Evolutionary conservation across 1,140 invertebrate genomes (phyloP), one percentile per base, ranked within the genome.

Genomic region (Aricia agestis): DNA sequence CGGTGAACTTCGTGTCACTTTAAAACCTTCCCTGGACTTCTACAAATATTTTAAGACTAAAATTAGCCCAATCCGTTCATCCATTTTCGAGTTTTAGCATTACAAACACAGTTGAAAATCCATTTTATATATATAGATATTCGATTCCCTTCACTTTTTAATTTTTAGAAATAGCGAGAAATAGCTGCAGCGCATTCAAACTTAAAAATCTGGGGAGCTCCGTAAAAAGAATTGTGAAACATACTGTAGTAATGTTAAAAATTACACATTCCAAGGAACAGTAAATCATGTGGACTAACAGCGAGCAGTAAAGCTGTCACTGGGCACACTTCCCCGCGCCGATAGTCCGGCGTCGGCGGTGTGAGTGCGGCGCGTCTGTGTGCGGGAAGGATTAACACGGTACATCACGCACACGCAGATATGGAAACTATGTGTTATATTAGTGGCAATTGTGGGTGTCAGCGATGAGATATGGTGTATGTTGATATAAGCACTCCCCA

Each of bases 281-380:
- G 59, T 63, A 63, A 63, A 63, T 63, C 59, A 63, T 63, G 10
- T 6, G 18, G 59, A 63, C 18, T 19, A 63, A 25, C 59, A 10
- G 59, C 18, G 18, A 25, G 59, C 59, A 25, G 59, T 63, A 63
- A 63, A 63, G 19, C 59, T 63, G 59, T 63, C 59, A 25, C 19
- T 63, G 59, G 19, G 59, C 10, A 63, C 59, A 63, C 59, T 63
- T 19, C 59, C 59, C 13, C 15, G 15, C 15, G 1, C 7, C 18
- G 19, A 63, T 63, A 63, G 59, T 63, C 10, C 59, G 18, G 59
- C 59, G 0, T 9, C 6, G 5, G 59, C 15, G 7, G 59, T 63
- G 59, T 63, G 59, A 11, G 59, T 25, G 10, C 18, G 10, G 18
- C 9, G 10, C 17, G 58, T 19, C 4, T 6, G 17, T 59, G 17